Evolutionary conservation across 1,140 invertebrate genomes (phyloP).

Genomic region (Mycetomoellerius zeteki): DNA sequence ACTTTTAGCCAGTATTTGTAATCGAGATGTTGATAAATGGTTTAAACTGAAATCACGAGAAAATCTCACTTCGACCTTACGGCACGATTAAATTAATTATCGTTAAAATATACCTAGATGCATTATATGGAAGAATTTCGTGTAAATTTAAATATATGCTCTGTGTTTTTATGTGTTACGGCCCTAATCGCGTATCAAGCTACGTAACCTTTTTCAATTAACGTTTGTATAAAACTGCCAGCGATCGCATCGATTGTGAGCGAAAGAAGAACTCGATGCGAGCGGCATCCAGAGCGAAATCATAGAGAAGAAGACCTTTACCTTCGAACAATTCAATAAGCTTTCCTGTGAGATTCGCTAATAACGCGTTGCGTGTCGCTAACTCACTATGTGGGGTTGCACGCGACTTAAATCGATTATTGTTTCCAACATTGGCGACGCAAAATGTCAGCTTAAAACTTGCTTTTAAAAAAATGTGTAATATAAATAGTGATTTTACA

Average conservation of each 20-base stretch:
- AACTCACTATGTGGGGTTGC: conserved; percentile 60
- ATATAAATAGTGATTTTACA: background rate
- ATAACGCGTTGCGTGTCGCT: conserved; percentile 1
- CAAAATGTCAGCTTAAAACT: background rate
- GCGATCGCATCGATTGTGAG: background rate
- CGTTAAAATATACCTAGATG: background rate
- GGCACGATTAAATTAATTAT: background rate
- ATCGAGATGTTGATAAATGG: background rate
- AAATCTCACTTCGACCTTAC: background rate
- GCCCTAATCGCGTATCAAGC: background rate
- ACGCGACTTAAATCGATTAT: conserved; percentile 65
- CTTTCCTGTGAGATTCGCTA: conserved; percentile 35
- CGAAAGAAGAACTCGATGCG: background rate
- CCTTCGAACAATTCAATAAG: background rate
- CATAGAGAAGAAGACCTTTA: conserved; percentile 14
- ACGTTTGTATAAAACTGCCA: conserved; percentile 2
- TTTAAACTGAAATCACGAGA: background rate
- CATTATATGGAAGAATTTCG: background rate
- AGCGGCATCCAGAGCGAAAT: background rate
- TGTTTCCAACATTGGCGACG: conserved; percentile 56
- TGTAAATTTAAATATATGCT: background rate
- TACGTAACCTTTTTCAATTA: background rate
- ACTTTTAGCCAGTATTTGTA: background rate
- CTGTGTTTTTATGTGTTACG: conserved; percentile 3
- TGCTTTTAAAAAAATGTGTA: too few species aligned